Evolutionary conservation across 1,140 invertebrate genomes (phyloP).

Genomic region (Melitaea cinxia): DNA sequence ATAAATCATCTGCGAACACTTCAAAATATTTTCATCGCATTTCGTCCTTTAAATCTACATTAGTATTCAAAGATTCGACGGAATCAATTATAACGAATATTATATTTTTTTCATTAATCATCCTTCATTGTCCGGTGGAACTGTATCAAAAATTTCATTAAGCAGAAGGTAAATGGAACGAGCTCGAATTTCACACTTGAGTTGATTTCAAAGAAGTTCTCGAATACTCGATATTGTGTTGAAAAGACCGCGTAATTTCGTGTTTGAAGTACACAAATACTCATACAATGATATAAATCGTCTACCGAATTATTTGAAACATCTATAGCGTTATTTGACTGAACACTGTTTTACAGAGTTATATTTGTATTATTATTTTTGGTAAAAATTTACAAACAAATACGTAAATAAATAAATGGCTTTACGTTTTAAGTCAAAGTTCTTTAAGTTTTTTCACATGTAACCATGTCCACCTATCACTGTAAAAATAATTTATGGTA

Average conservation of each 20-base stretch:
- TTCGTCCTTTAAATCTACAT: not conserved
- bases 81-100: conserved; percentile 36
- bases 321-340: no score
- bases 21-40: not conserved
- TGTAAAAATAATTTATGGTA: no score
- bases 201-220: conserved; percentile 64
- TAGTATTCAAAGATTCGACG: not conserved
- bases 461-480: no score
- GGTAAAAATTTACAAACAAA: no score
- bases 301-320: not conserved
- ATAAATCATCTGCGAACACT: no score
- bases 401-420: no score
- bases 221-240: conserved; percentile 63
- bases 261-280: conserved; percentile 40
- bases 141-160: conserved; percentile 71
- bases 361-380: no score
- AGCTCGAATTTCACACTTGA: conserved; percentile 69
- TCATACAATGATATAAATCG: conserved; percentile 5
- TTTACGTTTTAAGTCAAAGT: no score
- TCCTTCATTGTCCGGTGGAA: conserved; percentile 18
- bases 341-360: no score
- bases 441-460: no score
- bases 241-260: conserved; percentile 66
- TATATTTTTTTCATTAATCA: conserved; percentile 15
- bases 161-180: conserved; percentile 64